Evolutionary conservation across 2,797 vertebrate species (phyloP).

Genomic region (Pogoniulus pusillus): DNA sequence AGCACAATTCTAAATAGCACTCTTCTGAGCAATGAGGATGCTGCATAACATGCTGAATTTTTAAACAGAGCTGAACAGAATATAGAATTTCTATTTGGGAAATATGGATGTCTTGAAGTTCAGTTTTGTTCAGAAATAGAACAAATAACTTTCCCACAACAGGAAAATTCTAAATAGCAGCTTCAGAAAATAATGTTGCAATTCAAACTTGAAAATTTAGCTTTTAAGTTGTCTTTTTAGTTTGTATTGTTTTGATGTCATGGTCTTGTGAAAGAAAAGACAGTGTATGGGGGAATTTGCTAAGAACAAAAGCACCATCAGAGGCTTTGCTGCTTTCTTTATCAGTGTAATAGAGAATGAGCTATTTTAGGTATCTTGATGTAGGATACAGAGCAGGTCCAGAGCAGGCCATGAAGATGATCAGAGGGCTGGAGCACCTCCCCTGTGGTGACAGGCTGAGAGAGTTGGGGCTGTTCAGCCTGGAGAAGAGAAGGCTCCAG

Average conservation of each 20-base stretch:
- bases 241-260: not conserved
- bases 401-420: no score
- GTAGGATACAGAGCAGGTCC: not conserved
- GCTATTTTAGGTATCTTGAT: not conserved
- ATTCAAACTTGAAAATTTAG: slow-evolving; percentile 41
- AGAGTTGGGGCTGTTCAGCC: no score
- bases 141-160: slow-evolving; percentile 47
- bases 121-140: slow-evolving; percentile 53
- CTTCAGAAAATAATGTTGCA: slow-evolving; percentile 19
- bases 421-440: no score
- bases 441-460: no score
- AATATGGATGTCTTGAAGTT: slow-evolving; percentile 58
- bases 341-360: not conserved
- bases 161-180: slow-evolving; percentile 33
- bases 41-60: slow-evolving; percentile 19
- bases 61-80: slow-evolving; percentile 53
- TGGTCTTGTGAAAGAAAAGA: not conserved
- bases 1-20: slow-evolving; percentile 48
- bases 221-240: slow-evolving; percentile 12
- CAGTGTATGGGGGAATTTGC: not conserved
- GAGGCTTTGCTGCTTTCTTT: slow-evolving; percentile 21
- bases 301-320: slow-evolving; percentile 39
- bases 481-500: no score
- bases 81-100: slow-evolving; percentile 58
- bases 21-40: slow-evolving; percentile 39